These are phyloP conservation scores for Bicyclus anynana DNA, from an alignment of 1,140 invertebrate species.

Conservation along the genomic window DNA sequence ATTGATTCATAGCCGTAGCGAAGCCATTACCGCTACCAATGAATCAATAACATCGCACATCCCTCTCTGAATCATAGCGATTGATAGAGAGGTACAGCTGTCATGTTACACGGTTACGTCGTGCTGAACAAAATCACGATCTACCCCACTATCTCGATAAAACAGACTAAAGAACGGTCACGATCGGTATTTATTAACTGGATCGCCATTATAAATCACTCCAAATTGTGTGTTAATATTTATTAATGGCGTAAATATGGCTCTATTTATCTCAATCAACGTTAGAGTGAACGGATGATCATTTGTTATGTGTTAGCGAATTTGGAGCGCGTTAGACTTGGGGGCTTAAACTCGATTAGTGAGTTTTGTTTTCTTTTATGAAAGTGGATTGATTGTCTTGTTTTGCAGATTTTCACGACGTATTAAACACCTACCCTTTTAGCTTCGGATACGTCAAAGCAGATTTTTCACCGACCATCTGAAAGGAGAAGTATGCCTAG, in stretches of 20 bases:
- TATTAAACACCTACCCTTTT: too few species aligned
- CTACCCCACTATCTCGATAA: constrained; percentile 44
- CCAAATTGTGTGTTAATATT: constrained; percentile 51
- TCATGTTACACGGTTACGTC: constrained; percentile 23
- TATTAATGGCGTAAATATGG: constrained; percentile 46
- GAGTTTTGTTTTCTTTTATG: neutral
- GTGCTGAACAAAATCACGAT: constrained; percentile 52
- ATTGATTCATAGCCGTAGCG: constrained; percentile 4
- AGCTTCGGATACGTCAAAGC: too few species aligned
- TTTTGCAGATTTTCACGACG: too few species aligned
- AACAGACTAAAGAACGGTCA: constrained; percentile 42
- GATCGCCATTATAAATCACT: constrained; percentile 57
- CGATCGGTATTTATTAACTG: constrained; percentile 61
- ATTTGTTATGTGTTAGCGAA: constrained; percentile 19
- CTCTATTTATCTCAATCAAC: constrained; percentile 25
- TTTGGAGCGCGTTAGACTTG: constrained; percentile 10
- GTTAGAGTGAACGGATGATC: constrained; percentile 12
- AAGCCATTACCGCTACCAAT: constrained; percentile 2
- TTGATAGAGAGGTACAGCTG: constrained; percentile 23
- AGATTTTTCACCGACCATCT: too few species aligned
- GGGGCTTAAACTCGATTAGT: constrained; percentile 3
- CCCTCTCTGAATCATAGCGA: constrained; percentile 21
- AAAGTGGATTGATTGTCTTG: neutral
- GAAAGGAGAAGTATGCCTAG: too few species aligned
- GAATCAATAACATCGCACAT: constrained; percentile 16